Base-by-base conservation (phyloP, 1,140 invertebrate genomes). In the Bombus haemorrhoidalis region DNA sequence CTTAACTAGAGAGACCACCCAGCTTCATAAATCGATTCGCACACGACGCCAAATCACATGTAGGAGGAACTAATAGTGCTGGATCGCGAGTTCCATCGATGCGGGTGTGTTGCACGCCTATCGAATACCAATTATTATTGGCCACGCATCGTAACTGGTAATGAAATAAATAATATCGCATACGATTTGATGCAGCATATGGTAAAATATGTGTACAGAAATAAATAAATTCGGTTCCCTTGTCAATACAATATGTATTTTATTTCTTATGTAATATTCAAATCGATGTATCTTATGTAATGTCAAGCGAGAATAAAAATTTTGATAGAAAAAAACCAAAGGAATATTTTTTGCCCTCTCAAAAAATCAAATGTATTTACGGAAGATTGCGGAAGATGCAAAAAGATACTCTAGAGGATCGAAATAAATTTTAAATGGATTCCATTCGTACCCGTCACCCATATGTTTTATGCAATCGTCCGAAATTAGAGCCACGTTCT, bases 1-100 rank as follows among this genome's bases (percentile, higher is more conserved):
- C n/a, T n/a, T 18, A 80, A 57, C 18, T 25, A 81, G 53, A 78
- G 62, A 62, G 88, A 89, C 88, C 88, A 89, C 88, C 88, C 88
- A 89, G 53, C 64, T 34, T 37, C 75, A 57, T 47, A 53, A 71
- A 86, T 89, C 57, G 53, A 86, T 66, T 85, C 32, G 47, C 87
- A 78, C 34, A 82, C 75, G 64, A n/a, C 37, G 64, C 75, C 74
- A 89, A 89, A 86, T 86, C 86, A 71, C 79, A 82, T 78, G 76
- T 79, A 85, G 71, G 71, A 41, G 22, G 34, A 68, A 12, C 18
- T 81, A 82, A 86, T 88, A 37, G 57, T 57, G n/a, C 47, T 57
- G 15, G 79, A 75, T 69, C 62, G 85, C 53, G 47, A 79, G 64
- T 85, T 18, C 53, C 43, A n/a, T 77, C 32, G 64, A 83, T 32